A percentile compares a stretch with the other conserved stretches of the same genome.
phyloP scores from a whole-genome alignment of 2,113 vertebrate species.

The Poicephalus meyeri region DNA sequence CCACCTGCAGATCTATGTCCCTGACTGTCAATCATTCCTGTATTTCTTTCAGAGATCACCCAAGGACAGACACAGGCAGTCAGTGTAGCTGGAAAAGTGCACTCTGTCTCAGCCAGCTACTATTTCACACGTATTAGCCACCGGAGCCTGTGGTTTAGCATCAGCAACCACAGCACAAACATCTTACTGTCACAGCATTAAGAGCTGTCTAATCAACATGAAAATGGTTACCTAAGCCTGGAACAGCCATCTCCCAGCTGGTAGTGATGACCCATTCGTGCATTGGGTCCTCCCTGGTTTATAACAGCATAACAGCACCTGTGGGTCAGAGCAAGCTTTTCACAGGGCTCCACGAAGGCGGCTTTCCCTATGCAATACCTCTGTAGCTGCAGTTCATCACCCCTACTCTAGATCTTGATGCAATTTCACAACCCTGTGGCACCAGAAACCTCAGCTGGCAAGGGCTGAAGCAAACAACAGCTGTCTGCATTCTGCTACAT shows the following conservation, averaged over 20 bases:
- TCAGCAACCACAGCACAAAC: not conserved
- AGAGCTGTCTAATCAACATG: not conserved
- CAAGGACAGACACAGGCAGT: not conserved
- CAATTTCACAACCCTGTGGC: not conserved
- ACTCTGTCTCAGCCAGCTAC: not conserved
- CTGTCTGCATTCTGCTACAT: not conserved
- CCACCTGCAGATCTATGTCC: not conserved
- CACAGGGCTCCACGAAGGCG: not conserved
- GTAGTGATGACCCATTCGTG: rapidly evolving
- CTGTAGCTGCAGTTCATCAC: not conserved
- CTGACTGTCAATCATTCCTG: not conserved
- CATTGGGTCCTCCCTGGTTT: not conserved
- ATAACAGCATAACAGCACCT: not conserved
- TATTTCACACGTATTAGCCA: not conserved
- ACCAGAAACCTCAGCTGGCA: not conserved
- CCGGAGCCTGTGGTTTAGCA: constrained; percentile 21
- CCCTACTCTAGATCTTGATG: not conserved
- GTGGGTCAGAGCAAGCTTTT: not conserved
- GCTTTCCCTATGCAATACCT: not conserved
- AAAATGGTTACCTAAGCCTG: not conserved
- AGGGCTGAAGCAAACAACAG: not conserved
- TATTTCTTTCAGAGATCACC: not conserved
- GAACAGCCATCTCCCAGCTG: not conserved
- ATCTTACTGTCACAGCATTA: not conserved
- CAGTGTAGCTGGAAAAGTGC: not conserved